Evolutionary conservation across 2,888 invertebrate species (phyloP), one percentile per base, ranked within the genome.

Genomic region (Temnothorax rugatulus): DNA sequence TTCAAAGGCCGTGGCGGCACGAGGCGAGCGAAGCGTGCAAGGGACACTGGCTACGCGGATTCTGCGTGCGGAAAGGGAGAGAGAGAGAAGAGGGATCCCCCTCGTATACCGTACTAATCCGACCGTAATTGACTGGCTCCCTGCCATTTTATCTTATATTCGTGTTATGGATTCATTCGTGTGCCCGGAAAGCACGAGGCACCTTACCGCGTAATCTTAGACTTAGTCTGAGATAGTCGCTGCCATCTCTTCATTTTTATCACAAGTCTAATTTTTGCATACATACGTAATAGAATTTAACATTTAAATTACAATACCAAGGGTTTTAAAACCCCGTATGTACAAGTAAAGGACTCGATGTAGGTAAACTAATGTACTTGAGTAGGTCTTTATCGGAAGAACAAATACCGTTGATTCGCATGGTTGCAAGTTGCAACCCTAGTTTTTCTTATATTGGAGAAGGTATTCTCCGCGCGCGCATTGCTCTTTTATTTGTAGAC

Each of bases 1-100:
- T 92, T 91, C 91, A 92, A 93, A 92, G 93, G 88, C 92, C 92
- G 91, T 90, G 86, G 86, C 84, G 87, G 89, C 91, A 90, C 88
- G 90, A 90, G 88, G 87, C 85, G n/a, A 85, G 88, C 89, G 89
- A 84, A 90, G 86, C 86, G 91, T 88, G 89, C 87, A 89, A 91
- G 90, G 91, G 91, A 90, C 88, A 87, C 81, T 86, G 87, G 84
- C 54, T 77, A 90, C 81, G 86, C 87, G 75, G 89, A 89, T 90
- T 87, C 89, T 86, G 76, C 82, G 66, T 68, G 13, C 34, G 82
- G 82, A 86, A 74, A 77, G 61, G 52, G 76, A 57, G 69, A 83
- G 84, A 84, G 84, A 76, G 64, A 85, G 84, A 84, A 84, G 83
- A 68, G 87, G 76, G 82, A 68, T 77, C 69, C 85, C 90, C 90